A percentile compares a stretch with the other conserved stretches of the same genome.
phyloP scores from a whole-genome alignment of 2,113 vertebrate species.

The Falcunculus frontatus region DNA sequence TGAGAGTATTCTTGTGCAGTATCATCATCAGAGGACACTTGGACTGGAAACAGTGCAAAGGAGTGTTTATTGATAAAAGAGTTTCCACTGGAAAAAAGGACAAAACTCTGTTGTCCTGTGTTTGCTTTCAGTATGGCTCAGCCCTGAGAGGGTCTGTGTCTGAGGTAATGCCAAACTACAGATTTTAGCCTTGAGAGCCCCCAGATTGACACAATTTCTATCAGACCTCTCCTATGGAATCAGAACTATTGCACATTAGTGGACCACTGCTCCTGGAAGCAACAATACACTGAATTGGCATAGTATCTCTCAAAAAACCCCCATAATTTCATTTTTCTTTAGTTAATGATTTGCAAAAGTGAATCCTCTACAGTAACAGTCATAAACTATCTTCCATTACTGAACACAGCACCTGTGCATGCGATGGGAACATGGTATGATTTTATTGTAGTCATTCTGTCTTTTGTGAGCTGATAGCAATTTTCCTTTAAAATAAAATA shows the following conservation, averaged over 20 bases:
- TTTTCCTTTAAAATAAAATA: not conserved
- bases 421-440: not conserved
- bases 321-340: not conserved
- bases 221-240: not conserved
- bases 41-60: not conserved
- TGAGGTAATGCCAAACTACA: not conserved
- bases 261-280: not conserved
- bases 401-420: not conserved
- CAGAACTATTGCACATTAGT: not conserved
- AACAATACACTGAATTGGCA: not conserved
- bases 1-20: not conserved
- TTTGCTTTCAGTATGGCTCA: not conserved
- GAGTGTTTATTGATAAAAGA: not conserved
- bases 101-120: not conserved
- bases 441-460: not conserved
- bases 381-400: not conserved
- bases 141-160: not conserved
- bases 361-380: not conserved
- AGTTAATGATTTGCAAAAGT: not conserved
- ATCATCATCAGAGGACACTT: not conserved
- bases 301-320: not conserved
- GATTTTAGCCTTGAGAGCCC: not conserved
- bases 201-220: accelerated
- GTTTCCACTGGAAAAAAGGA: not conserved
- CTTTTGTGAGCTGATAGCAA: not conserved